These are phyloP conservation scores for Helicorthomorpha holstii DNA, from an alignment of 1,140 invertebrate species.

Conservation along the genomic window DNA sequence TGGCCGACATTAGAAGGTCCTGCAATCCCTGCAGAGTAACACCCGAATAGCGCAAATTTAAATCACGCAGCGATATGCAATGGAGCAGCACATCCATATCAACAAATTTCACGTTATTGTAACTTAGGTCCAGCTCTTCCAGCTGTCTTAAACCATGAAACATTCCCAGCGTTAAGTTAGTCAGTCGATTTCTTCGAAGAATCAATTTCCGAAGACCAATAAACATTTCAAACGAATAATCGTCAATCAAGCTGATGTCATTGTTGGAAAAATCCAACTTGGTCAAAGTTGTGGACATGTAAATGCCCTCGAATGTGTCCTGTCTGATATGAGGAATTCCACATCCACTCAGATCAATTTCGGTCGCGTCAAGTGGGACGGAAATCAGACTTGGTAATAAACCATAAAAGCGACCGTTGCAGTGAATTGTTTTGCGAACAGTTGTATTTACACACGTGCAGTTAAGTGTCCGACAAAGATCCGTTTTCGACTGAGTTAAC, in stretches of 20 bases:
- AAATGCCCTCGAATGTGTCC: not conserved
- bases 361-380: not conserved
- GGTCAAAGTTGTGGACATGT: not conserved
- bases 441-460: not conserved
- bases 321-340: not conserved
- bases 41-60: not conserved
- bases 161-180: not conserved
- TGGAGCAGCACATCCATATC: not conserved
- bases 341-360: not conserved
- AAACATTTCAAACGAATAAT: not conserved
- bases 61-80: not conserved
- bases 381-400: not conserved
- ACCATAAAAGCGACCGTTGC: not conserved
- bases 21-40: not conserved
- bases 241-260: not conserved
- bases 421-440: not conserved
- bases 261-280: not conserved
- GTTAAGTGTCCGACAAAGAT: not conserved
- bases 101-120: not conserved
- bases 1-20: not conserved
- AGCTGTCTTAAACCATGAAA: not conserved
- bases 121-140: not conserved
- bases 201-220: not conserved
- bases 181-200: not conserved
- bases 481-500: no score